Evolutionary conservation across 1,140 invertebrate species (phyloP).

Genomic region (Palaemon carinicauda): DNA sequence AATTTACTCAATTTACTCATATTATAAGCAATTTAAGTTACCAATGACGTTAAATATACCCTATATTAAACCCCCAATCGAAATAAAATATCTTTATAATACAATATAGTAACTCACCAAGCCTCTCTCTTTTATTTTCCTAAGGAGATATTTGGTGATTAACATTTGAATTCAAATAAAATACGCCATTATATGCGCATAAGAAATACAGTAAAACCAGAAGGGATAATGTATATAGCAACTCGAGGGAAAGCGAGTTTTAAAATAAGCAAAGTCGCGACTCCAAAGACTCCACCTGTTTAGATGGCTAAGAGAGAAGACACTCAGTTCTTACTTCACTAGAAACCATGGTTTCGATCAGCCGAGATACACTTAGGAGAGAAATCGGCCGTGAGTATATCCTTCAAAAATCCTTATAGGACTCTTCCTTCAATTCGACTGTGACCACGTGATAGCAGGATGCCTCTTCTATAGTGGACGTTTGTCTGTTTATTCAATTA

Average conservation of each 20-base stretch:
- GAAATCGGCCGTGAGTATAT: conserved; percentile 32
- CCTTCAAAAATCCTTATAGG: too few relatives aligned
- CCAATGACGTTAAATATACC: neutral
- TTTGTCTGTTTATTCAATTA: neutral
- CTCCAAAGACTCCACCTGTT: neutral
- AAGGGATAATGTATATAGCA: neutral
- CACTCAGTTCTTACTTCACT: conserved; percentile 17
- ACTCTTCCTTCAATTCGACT: too few relatives aligned
- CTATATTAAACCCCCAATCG: neutral
- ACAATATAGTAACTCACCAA: too few relatives aligned
- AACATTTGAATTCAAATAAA: too few relatives aligned
- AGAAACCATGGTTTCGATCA: conserved; percentile 45
- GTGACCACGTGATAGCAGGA: too few relatives aligned
- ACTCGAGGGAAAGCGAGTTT: neutral
- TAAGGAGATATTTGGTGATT: too few relatives aligned
- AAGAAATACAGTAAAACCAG: neutral
- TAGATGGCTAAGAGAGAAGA: neutral
- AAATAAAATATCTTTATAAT: neutral
- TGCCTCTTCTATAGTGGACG: too few relatives aligned
- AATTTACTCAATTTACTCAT: neutral
- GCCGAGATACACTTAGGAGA: conserved; percentile 43
- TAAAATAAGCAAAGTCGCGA: too few relatives aligned
- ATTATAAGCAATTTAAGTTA: neutral
- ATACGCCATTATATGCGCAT: too few relatives aligned
- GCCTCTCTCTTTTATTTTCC: too few relatives aligned